A percentile compares a stretch with the other conserved stretches of the same genome.
phyloP scores from a whole-genome alignment of 2,888 invertebrate genomes.

The Dicyrtoma fusca region DNA sequence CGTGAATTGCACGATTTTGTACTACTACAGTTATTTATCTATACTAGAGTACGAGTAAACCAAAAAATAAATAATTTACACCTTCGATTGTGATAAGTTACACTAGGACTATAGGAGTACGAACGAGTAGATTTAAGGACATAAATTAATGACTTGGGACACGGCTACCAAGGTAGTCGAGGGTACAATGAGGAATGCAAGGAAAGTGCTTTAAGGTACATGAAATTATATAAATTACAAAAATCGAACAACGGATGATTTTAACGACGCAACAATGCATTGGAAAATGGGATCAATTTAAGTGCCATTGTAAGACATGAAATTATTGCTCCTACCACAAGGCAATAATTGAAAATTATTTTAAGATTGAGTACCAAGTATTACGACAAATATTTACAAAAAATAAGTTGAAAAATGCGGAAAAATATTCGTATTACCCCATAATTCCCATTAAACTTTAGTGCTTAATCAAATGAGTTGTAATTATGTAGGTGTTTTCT shows the following conservation, averaged over 20 bases:
- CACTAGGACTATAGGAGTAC: neutral
- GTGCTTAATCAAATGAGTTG: neutral
- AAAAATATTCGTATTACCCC: neutral
- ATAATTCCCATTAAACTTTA: neutral
- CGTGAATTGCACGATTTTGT: conserved; percentile 4
- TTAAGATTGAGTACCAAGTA: conserved; percentile 8
- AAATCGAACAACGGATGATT: too few species aligned
- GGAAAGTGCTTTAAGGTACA: too few species aligned
- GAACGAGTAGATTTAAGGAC: neutral
- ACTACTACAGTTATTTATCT: neutral
- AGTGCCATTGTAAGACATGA: conserved; percentile 40
- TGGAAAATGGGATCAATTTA: conserved; percentile 39
- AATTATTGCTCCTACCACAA: conserved; percentile 2
- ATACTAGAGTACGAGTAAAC: neutral
- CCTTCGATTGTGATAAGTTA: conserved; percentile 31
- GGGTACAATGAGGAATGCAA: too few species aligned
- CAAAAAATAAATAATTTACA: conserved; percentile 1
- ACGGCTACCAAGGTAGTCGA: neutral
- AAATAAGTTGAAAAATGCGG: neutral
- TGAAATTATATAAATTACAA: too few species aligned
- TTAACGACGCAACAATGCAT: conserved; percentile 2
- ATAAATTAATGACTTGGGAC: conserved; percentile 13
- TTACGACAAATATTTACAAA: conserved; percentile 1
- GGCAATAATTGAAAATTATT: conserved; percentile 4
- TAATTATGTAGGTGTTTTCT: neutral